Evolutionary conservation across 2,113 vertebrate species (phyloP), one percentile per base, ranked within the genome.

Genomic region (Suncus etruscus): DNA sequence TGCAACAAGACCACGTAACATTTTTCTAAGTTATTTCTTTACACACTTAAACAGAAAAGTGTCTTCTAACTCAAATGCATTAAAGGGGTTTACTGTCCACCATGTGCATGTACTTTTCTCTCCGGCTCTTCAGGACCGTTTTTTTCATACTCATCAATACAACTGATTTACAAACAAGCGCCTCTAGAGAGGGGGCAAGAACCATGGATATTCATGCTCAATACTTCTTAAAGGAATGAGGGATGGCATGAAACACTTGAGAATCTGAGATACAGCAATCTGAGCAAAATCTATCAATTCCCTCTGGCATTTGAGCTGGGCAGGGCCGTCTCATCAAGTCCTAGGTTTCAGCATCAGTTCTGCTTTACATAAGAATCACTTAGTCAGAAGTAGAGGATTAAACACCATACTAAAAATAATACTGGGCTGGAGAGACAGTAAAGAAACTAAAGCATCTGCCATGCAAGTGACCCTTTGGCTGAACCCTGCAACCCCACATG

Each of bases 281-380:
- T n/a, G 10, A 1, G 51, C 11, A 24, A 86, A 83, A 63, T 83
- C 83, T 51, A 54, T 84, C 69, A 80, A 11, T 58, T 68, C 11
- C 20, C 27, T 75, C 20, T 1, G 6, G 29, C 47, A 77, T 20
- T 65, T 86, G 61, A 25, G 54, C 25, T 85, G 18, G 68, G 27
- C 45, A 85, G 11, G 48, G 7, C 11, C 11, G 27, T 94, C n/a
- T 81, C 65, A 73, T 9, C 12, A 69, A 69, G 27, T 14, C 7
- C 82, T 75, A 14, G 27, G 91, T 83, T 76, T 93, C 77, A 91
- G 14, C 48, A 3, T 48, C 72, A 66, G 5, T 83, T 92, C 11
- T 39, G 39, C 86, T 94, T 63, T 81, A 27, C 73, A 6, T 48
- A 84, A 92, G 27, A 20, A 88, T 83, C 80, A 76, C 70, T 32